phyloP scores from a whole-genome alignment of 2,888 invertebrate species.

The Cephus spinipes region DNA sequence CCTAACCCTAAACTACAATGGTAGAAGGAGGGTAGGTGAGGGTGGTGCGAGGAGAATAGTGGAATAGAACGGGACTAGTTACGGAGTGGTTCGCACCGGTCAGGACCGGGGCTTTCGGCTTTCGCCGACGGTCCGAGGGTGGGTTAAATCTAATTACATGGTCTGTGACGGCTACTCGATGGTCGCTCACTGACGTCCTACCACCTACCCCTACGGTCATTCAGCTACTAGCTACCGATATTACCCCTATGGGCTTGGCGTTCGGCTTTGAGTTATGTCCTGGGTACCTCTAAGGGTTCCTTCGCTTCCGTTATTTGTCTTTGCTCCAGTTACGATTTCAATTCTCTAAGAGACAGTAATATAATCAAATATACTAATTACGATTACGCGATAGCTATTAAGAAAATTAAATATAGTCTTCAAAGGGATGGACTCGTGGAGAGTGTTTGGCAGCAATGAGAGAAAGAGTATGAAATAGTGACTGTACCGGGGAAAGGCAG shows the following conservation, averaged over 20 bases:
- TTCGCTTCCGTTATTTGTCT: neutral
- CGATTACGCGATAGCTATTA: neutral
- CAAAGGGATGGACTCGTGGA: neutral
- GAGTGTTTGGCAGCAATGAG: neutral
- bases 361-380: neutral
- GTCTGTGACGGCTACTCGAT: slow-evolving; percentile 61
- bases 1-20: slow-evolving; percentile 43
- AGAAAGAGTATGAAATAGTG: neutral
- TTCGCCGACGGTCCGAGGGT: slow-evolving; percentile 32
- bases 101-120: slow-evolving; percentile 21
- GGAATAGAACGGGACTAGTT: slow-evolving; percentile 10
- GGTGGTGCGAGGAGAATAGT: slow-evolving; percentile 12
- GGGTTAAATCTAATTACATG: slow-evolving; percentile 63
- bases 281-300: slow-evolving; percentile 14
- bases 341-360: neutral
- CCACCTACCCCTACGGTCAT: slow-evolving; percentile 39
- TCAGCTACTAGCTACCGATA: slow-evolving; percentile 48
- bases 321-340: neutral
- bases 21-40: slow-evolving; percentile 11
- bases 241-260: slow-evolving; percentile 46
- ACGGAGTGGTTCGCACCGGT: neutral
- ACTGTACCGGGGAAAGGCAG: slow-evolving; percentile 18
- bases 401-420: neutral
- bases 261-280: slow-evolving; percentile 45
- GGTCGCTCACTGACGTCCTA: slow-evolving; percentile 38